Evolutionary conservation across 2,113 vertebrate species (phyloP), one percentile per base, ranked within the genome.

Genomic region (Gopherus flavomarginatus): DNA sequence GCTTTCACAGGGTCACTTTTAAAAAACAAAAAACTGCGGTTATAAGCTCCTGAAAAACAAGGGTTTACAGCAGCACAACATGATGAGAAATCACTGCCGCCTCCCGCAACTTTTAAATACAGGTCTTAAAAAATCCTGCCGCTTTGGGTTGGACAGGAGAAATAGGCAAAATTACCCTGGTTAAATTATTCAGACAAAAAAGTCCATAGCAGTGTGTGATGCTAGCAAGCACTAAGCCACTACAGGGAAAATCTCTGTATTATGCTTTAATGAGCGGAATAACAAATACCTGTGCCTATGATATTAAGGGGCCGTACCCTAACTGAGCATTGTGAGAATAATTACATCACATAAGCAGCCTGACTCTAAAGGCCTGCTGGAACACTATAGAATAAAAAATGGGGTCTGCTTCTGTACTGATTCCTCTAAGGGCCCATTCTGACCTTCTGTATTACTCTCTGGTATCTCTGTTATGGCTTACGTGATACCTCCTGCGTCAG

Each of bases 131-230:
- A 57, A 91, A 59, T 72, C 87, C 88, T 69, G 10, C 65, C 38
- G 83, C 38, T 92, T 94, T 89, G 57, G 29, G 9, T 21, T n/a
- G 69, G 35, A 69, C 44, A 95, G 72, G n/a, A 85, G 62, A 88
- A 44, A 47, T 44, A 57, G 80, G n/a, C n/a, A 77, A 88, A 62
- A 47, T 94, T 88, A 50, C 77, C 81, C 86, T 91, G 57, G 13
- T 91, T 31, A 89, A 97, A 97, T 93, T 95, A 96, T 80, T 95
- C 84, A 96, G 53, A 62, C 82, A 83, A 85, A 62, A 59, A 93
- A 85, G 89, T 79, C 53, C 77, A 77, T 92, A 92, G 57, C 95
- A 83, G 65, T 92, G 72, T 1, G 0, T 87, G 85, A 89, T 21
- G 31, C 50, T 94, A 96, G 91, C 49, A 92, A 95, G 50, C 50